Evolutionary conservation across 2,113 vertebrate genomes (phyloP), one percentile per base, ranked within the genome.

Genomic region (Alethe castanea): DNA sequence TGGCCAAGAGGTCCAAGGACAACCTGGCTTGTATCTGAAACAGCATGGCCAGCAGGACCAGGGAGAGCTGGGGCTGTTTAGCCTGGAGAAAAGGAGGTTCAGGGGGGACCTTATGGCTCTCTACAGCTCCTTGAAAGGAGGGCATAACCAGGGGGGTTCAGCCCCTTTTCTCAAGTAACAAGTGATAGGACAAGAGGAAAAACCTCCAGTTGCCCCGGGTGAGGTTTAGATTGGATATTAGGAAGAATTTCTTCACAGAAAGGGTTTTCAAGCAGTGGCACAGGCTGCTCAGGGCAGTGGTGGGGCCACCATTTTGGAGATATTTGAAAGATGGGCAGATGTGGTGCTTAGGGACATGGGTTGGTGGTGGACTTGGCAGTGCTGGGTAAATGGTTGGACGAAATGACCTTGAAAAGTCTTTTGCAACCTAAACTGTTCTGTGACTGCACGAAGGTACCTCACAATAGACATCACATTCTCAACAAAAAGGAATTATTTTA

Each of bases 201-300:
- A 14, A 9, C 36, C 45, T 52, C 35, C 38, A 42, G 23, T 8
- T 52, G 23, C 18, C 17, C 35, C 0, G 0, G 11, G 23, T 8
- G 10, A 62, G 35, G 29, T 52, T 62, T 33, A 26, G 45, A 17
- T 52, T 26, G 29, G 47, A 12, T 20, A 10, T 52, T 5, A 42
- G 23, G 47, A 10, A 17, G 14, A n/a, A 42, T 17, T 52, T 20
- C 48, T 11, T 53, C 4, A 14, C 60, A 5, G 38, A 28, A 29
- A 6, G 14, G 76, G 8, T 8, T 35, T 26, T 11, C 48, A 31
- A 29, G 61, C 76, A 65, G 24, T 29, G 48, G 60, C 50, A 44
- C 15, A 54, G 50, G 77, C 33, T 79, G 76, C 36, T 36, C 47
- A 53, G 60, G 36, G 60, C 25, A 44, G 31, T 24, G 48, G 14